Base-by-base conservation (phyloP, 1,140 invertebrate genomes). In the Eueides isabella region DNA sequence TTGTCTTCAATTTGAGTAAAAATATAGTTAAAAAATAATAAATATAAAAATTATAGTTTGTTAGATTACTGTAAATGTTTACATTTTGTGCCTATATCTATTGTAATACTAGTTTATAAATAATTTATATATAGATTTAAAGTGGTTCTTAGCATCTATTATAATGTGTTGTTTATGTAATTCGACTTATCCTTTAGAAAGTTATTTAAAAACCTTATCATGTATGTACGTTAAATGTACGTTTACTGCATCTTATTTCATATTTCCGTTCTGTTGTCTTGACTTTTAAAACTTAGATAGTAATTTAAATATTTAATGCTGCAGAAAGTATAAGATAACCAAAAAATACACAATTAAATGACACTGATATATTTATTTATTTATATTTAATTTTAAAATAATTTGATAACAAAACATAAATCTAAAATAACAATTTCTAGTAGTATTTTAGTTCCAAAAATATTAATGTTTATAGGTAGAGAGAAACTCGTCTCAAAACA, bases 161-260 rank as follows among this genome's bases (percentile, higher is more conserved):
- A 44, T 55, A 55, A 4, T 55, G 11, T 55, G 48, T 55, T 23
- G 23, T 55, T 55, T 55, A 55, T 55, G 48, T 26, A 55, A 55
- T 23, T 23, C 3, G 48, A 55, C 19, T 23, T 23, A 55, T 55
- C 48, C 23, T 55, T 26, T 55, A 23, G 48, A 55, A 26, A 55
- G 0, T 26, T 26, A 11, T 55, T 55, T 55, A 26, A 55, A 23
- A 55, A 48, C n/a, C 7, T 55, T 11, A n/a, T 55, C 48, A 23
- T 7, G 48, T 26, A 26, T 26, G n/a, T 26, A 55, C 16, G 6
- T 44, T 7, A 23, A 55, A 55, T 55, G 48, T 55, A 55, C 48
- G 19, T 55, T 23, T 26, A 55, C 48, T 55, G 48, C 48, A 55
- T 55, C 23, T 55, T 9, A 55, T 55, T 23, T 55, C 19, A 55